Evolutionary conservation across 2,797 vertebrate genomes (phyloP), one percentile per base, ranked within the genome.

Genomic region (Bovichtus variegatus): DNA sequence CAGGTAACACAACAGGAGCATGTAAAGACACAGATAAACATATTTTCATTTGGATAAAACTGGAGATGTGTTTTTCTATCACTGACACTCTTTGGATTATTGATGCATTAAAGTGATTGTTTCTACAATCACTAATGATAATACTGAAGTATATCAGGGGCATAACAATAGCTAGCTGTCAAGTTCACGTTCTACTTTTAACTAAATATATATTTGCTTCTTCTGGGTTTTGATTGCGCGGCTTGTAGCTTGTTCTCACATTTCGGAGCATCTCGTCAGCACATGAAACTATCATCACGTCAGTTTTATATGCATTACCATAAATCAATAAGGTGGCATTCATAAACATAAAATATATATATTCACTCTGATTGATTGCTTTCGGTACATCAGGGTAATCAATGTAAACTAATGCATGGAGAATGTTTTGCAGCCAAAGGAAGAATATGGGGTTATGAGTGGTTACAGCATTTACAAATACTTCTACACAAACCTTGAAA

Each of bases 51-150:
- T 71, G 50, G 23, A 64, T 61, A 31, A 71, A 60, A 19, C 29
- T 50, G 29, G 31, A 60, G 10, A 31, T 53, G 29, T 19, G 27
- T 77, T 69, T 70, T 68, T 57, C 41, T 40, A 31, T 27, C 31
- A 7, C 23, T 67, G 50, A 59, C 69, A 23, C 67, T 66, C 38
- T n/a, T 63, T 54, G 40, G 63, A 75, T 74, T 61, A 80, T 69
- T 78, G 69, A 74, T 71, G 50, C 65, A 61, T 71, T 64, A 46
- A 66, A 69, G 51, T 43, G 29, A 49, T 68, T 68, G 61, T 79
- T 79, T 61, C 0, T 51, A 41, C 29, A 72, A 27, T 76, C 47
- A 38, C 10, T 61, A 53, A 21, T 63, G 27, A 77, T 74, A 57
- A 63, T n/a, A 23, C 21, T 50, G 19, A 69, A 40, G 19, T 60